Evolutionary conservation across 2,113 vertebrate genomes (phyloP), one percentile per base, ranked within the genome.

Genomic region (Brachionichthys hirsutus): DNA sequence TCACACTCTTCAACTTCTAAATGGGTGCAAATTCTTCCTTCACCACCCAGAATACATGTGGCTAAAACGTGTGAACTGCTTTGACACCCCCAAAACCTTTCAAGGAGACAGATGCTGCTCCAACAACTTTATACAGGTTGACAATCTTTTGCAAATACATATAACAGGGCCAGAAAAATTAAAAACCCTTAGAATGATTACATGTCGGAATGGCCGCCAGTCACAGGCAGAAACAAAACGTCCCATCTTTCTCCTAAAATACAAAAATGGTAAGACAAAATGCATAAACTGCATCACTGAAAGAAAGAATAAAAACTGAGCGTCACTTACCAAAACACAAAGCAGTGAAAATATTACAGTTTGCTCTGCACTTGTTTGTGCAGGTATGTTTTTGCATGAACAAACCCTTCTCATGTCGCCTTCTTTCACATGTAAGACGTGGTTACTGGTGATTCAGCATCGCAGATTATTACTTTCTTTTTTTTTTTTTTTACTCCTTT

Each of bases 401-500:
- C 73, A 67, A 70, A 84, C 73, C 42, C 75, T 66, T 83, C 57
- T 62, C 70, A 38, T 38, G 5, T 77, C 71, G 16, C 73, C 54
- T 76, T 68, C 57, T 81, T 87, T 94, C 86, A 80, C 84, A 80
- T 80, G 91, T 89, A 92, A 92, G 89, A 93, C 89, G 91, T 89
- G 92, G 91, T 80, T 90, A 92, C 92, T 89, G 92, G 87, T 91
- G 89, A 92, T 89, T 94, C 91, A 87, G 92, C 91, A 90, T 88
- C 90, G 91, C 89, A 92, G 90, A 92, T 92, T 91, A 90, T 88
- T 91, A 78, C 78, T 81, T 52, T 79, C 48, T 45, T 35, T 68
- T 42, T 82, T 94, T 93, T 92, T 94, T 95, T 79, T 51, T 45
- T 35, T 68, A 42, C 81, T 94, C 93, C 93, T 94, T 95, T 94